Evolutionary conservation across 2,113 vertebrate species (phyloP).

Genomic region (Steatornis caripensis): DNA sequence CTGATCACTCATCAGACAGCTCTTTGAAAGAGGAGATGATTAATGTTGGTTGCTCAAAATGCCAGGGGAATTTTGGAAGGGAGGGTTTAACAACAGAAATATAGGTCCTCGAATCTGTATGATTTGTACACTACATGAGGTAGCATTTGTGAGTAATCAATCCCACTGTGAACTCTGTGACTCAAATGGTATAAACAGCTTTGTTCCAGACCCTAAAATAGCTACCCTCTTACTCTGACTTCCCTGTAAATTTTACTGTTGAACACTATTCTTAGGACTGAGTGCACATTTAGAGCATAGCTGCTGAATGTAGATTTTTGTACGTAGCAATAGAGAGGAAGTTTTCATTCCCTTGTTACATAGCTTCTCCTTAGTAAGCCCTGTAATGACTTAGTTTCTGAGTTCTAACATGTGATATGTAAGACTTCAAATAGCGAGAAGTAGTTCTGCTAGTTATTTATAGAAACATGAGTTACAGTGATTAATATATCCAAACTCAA

Average conservation of each 20-base stretch:
- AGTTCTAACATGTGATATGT: not conserved
- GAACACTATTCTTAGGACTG: not conserved
- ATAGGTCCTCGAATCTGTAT: not conserved
- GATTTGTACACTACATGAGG: not conserved
- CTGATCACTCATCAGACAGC: not conserved
- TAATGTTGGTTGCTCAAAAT: not conserved
- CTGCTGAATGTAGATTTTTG: not conserved
- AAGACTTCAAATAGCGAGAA: not conserved
- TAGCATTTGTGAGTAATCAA: not conserved
- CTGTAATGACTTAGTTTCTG: not conserved
- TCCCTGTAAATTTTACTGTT: not conserved
- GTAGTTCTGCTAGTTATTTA: not conserved
- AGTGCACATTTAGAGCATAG: not conserved
- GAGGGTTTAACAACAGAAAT: not conserved
- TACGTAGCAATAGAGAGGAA: not conserved
- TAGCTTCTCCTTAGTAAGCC: not conserved
- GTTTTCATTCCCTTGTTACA: not conserved
- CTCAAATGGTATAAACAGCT: not conserved
- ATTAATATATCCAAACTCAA: not conserved
- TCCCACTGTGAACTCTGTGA: not conserved
- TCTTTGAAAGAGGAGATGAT: slow-evolving; percentile 3
- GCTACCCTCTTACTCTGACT: not conserved
- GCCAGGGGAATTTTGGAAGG: not conserved
- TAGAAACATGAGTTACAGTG: not conserved
- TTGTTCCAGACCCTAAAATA: not conserved